phyloP scores from a whole-genome alignment of 2,113 vertebrate species.

The Proteles cristata region DNA sequence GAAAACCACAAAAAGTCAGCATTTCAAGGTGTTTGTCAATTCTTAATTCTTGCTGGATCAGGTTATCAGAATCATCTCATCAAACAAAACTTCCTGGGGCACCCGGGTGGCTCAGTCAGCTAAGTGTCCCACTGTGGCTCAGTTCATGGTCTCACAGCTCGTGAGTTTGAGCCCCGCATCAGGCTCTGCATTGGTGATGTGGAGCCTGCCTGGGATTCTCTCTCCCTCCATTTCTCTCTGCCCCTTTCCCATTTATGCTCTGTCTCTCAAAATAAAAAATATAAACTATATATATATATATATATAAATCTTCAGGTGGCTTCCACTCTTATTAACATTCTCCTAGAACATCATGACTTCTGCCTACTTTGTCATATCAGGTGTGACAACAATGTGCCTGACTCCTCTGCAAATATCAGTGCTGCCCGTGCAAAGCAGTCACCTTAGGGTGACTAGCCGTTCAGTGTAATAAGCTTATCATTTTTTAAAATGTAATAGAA shows the following conservation, averaged over 20 bases:
- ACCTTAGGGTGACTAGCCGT: background rate
- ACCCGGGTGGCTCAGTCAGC: too few species aligned
- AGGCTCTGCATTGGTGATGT: too few species aligned
- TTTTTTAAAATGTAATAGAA: background rate
- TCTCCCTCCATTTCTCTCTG: too few species aligned
- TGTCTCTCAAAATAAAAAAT: too few species aligned
- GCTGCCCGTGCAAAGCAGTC: background rate
- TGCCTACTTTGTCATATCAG: background rate
- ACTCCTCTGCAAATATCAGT: background rate
- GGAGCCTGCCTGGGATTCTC: too few species aligned
- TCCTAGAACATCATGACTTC: background rate
- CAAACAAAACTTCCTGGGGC: background rate
- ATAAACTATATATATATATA: too few species aligned
- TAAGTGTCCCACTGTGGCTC: too few species aligned
- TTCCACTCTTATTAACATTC: background rate
- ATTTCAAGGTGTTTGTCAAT: background rate
- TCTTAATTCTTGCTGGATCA: background rate
- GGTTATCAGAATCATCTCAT: background rate
- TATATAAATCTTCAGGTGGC: background rate
- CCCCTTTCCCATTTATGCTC: too few species aligned
- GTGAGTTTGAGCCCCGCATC: too few species aligned
- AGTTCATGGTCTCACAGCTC: too few species aligned
- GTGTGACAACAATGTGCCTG: background rate
- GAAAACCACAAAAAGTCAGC: background rate
- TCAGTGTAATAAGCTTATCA: background rate